Evolutionary conservation across 2,113 vertebrate genomes (phyloP), one percentile per base, ranked within the genome.

Genomic region (Rafetus swinhoei): DNA sequence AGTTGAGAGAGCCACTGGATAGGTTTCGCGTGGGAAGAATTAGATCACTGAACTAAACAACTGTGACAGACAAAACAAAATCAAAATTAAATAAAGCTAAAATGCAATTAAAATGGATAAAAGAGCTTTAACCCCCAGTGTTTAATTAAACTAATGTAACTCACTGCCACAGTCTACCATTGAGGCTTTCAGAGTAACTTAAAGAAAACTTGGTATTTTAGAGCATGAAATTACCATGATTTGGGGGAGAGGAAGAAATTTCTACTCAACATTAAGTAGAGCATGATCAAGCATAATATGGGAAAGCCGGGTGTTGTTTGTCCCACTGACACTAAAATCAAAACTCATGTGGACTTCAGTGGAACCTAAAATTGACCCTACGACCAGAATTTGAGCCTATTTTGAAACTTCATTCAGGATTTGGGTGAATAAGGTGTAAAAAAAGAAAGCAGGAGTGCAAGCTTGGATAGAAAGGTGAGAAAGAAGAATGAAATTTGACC

Each of bases 391-490:
- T 52, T 3, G 3, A 10, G 53, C 81, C 6, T 25, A 15, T 8
- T 53, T 15, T 57, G 45, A 69, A 22, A 15, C 29, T 83, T 81
- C 29, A 25, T 60, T 85, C 52, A 77, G 57, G 81, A 95, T 60
- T 6, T 10, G 9, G 7, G 4, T 7, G 56, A n/a, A 57, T 76
- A 76, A 21, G 3, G 8, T 14, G 0, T 53, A 76, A 1, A 39
- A 53, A 27, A 15, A 87, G 87, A 87, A 27, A 57, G 4, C 32
- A 6, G 81, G 25, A 54, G 5, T 4, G 22, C 7, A 10, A 82
- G 24, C 5, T n/a, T 79, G 27, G 10, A 7, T 74, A 59, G 27
- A 86, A 92, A 84, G 80, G 45, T 11, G 21, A 90, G 54, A 77
- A 0, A 2, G 57, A 55, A 74, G 59, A 89, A 90, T 25, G 24